Base-by-base conservation (phyloP, 2,888 invertebrate species). In the Microplitis manilae region DNA sequence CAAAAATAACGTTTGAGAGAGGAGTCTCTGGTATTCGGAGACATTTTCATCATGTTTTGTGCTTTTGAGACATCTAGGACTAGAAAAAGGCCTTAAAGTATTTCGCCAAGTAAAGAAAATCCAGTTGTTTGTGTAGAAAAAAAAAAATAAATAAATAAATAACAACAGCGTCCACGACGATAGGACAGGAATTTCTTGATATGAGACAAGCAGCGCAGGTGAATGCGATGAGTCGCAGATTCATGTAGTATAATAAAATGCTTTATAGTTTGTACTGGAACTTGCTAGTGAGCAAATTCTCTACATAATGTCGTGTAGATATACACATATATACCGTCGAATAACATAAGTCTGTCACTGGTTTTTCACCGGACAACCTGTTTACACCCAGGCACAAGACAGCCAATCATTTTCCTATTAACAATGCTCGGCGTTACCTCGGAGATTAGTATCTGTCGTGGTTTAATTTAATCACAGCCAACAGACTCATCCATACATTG, bases 401-500 rank as follows among this genome's bases (percentile, higher is more conserved):
- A 77, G 73, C 73, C 78, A 82, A 86, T 86, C 84, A 88, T 87
- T 87, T 85, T 81, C 82, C 85, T 85, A 86, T 87, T 87, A 86
- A 86, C 85, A 86, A 86, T 86, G 85, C 85, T 75, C 83, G 80
- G 82, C 86, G 83, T 82, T 81, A 78, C 81, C 67, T 73, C 76
- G 60, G 75, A 85, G 87, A 87, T 86, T 86, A 85, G 84, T 86
- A 87, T 86, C 85, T 82, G 73, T 72, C 79, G 72, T 60, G 69
- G 41, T 72, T 67, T 77, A 72, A 72, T 72, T 72, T 73, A 73
- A 68, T 59, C 68, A 68, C 77, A 76, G 59, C 68, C 62, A 39
- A 62, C 73, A 38, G 38, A 67, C 68, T 71, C 74, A 62, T 68
- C 72, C 68, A 61, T 62, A 67, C 64, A 62, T 30, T 40, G 39